Base-by-base conservation (phyloP, 2,888 invertebrate genomes). In the Electrophaes corylata region DNA sequence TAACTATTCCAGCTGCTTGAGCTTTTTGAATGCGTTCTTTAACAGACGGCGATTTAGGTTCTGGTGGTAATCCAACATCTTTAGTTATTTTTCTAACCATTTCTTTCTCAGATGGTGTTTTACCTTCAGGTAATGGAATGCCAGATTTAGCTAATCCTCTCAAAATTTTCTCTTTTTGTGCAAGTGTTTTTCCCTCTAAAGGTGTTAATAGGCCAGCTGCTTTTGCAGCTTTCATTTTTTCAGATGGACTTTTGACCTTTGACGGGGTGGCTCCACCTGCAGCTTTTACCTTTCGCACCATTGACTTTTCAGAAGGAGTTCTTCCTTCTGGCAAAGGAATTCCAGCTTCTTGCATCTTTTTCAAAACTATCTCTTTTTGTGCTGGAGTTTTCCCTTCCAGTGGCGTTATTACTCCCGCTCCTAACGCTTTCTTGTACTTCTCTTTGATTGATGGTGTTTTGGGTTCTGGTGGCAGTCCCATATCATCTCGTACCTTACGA, bases 261-360 rank as follows among this genome's bases (percentile, higher is more conserved):
- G 23, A 10, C 0, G 20, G 35, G 4, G 23, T 12, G 1, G 41
- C 41, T 5, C 26, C 23, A 1, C 73, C 52, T 20, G 35, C 18
- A 3, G 49, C 45, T 58, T 47, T 68, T 3, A 65, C 45, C 63
- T 75, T 75, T 3, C 65, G 54, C 14, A 73, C 65, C 5, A 73
- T 48, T 39, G 65, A 60, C 54, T 66, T 72, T 60, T 72, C 74
- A 2, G 78, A 78, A 6, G 70, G 29, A 0, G 73, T 73, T 10
- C 71, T 44, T 0, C 75, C 77, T 61, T 69, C 73, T 1, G 75
- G 75, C n/a, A 77, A 48, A 0, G 70, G 65, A 10, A 77, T 26
- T 0, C 75, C 76, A 16, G 59, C 35, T 31, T 69, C 66, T 16
- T 66, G 64, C 54, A 67, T 61, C 2, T 51, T 67, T 62, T 55